phyloP scores from a whole-genome alignment of 2,888 invertebrate genomes.

The Heliconius charithonia region DNA sequence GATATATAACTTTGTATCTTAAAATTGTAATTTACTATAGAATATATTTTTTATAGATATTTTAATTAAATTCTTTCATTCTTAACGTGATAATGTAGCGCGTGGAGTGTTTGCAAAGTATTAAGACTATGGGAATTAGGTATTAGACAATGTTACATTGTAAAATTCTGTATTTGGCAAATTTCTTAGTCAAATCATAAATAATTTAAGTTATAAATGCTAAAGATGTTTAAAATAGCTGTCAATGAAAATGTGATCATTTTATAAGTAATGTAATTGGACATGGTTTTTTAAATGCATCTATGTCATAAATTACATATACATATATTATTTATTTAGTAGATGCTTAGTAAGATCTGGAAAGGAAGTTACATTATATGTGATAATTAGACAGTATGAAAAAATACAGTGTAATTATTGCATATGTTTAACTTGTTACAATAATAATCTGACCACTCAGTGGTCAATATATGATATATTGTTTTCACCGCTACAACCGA shows the following conservation, averaged over 20 bases:
- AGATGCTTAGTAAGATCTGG: neutral
- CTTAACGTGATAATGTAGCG: neutral
- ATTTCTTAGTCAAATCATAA: neutral
- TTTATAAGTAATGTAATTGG: constrained; percentile 6
- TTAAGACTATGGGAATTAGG: neutral
- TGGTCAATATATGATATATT: neutral
- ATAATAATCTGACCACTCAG: neutral
- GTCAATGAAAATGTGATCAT: constrained; percentile 1
- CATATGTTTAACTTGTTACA: neutral
- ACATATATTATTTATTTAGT: neutral
- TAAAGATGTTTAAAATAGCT: neutral
- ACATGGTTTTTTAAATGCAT: neutral
- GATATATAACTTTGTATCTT: neutral
- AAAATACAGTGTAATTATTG: neutral
- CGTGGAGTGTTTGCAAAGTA: neutral
- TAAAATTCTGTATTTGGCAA: constrained; percentile 1
- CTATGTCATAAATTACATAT: neutral
- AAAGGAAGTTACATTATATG: constrained; percentile 7
- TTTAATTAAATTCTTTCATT: neutral
- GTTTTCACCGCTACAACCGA: neutral
- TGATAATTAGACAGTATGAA: constrained; percentile 2
- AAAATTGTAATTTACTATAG: neutral
- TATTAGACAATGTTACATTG: constrained; percentile 2
- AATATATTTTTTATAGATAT: neutral
- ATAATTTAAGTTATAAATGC: neutral